phyloP scores from a whole-genome alignment of 2,797 vertebrate species.

The Acanthurus leucopareius region DNA sequence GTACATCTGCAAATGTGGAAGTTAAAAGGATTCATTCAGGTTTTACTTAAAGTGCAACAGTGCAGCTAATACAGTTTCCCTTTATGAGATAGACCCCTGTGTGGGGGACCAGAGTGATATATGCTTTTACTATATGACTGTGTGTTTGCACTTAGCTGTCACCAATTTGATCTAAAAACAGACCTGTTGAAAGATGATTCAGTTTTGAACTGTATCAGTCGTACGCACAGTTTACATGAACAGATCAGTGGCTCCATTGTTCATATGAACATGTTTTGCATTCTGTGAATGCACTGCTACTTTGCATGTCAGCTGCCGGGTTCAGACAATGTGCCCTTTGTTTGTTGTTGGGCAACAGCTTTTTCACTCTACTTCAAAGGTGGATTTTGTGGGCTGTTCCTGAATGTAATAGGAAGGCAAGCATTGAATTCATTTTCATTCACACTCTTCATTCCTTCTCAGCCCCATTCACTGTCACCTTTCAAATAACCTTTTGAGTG shows the following conservation, averaged over 20 bases:
- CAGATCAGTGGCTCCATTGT: conserved; percentile 67
- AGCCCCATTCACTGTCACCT: conserved; percentile 25
- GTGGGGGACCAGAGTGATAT: neutral
- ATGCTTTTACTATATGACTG: neutral
- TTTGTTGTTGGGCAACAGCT: conserved; percentile 80
- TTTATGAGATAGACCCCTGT: neutral
- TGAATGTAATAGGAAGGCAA: conserved; percentile 64
- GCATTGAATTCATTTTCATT: conserved; percentile 57
- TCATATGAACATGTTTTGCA: conserved; percentile 76
- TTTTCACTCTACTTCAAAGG: conserved; percentile 81
- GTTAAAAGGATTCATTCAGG: neutral
- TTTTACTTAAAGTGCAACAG: neutral
- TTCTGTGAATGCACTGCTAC: conserved; percentile 78
- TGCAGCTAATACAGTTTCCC: neutral
- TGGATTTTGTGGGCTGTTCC: conserved; percentile 59
- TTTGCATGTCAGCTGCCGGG: conserved; percentile 78
- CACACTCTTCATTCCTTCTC: conserved; percentile 35
- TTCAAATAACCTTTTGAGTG: conserved; percentile 15
- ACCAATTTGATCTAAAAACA: conserved; percentile 18
- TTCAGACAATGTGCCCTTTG: conserved; percentile 81
- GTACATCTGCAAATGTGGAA: neutral
- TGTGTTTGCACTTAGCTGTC: neutral
- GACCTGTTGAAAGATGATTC: conserved; percentile 34
- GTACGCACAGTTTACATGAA: conserved; percentile 61
- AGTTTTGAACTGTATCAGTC: conserved; percentile 46